These are phyloP conservation scores for Carcinoscorpius rotundicauda DNA, from an alignment of 1,140 invertebrate genomes.

Conservation along the genomic window DNA sequence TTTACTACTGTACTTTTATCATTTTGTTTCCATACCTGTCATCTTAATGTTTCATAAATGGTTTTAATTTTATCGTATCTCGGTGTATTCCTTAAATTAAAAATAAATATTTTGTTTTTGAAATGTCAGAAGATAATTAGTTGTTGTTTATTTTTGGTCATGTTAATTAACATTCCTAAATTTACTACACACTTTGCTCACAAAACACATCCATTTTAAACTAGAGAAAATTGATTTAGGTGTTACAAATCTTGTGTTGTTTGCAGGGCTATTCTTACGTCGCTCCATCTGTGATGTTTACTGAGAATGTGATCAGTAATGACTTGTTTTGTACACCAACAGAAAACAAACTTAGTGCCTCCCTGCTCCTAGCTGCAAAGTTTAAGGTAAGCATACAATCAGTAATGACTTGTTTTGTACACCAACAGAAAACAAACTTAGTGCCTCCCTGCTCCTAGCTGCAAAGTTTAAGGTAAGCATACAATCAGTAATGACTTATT, in stretches of 20 bases:
- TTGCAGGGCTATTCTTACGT: slow-evolving; percentile 84
- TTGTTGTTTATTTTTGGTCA: no score
- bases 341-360: slow-evolving; percentile 38
- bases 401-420: slow-evolving; percentile 51
- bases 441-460: slow-evolving; percentile 34
- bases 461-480: slow-evolving; percentile 45
- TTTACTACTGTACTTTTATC: no score
- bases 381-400: slow-evolving; percentile 51
- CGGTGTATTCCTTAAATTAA: no score
- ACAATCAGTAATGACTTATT: slow-evolving; percentile 60
- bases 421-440: slow-evolving; percentile 37
- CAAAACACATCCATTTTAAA: no score
- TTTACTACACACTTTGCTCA: no score
- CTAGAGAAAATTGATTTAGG: no score
- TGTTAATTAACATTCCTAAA: no score
- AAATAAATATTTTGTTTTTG: no score
- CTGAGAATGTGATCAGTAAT: slow-evolving; percentile 66
- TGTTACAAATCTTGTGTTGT: slow-evolving; percentile 17
- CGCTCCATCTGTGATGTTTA: slow-evolving; percentile 79
- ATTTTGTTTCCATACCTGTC: no score
- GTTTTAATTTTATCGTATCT: no score
- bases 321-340: slow-evolving; percentile 44
- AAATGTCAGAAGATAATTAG: no score
- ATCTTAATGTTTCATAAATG: no score
- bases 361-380: slow-evolving; percentile 36